A percentile compares a stretch with the other conserved stretches of the same genome.
These are phyloP conservation scores for Dioctria rufipes DNA, from an alignment of 2,888 invertebrate genomes.

Conservation along the genomic window DNA sequence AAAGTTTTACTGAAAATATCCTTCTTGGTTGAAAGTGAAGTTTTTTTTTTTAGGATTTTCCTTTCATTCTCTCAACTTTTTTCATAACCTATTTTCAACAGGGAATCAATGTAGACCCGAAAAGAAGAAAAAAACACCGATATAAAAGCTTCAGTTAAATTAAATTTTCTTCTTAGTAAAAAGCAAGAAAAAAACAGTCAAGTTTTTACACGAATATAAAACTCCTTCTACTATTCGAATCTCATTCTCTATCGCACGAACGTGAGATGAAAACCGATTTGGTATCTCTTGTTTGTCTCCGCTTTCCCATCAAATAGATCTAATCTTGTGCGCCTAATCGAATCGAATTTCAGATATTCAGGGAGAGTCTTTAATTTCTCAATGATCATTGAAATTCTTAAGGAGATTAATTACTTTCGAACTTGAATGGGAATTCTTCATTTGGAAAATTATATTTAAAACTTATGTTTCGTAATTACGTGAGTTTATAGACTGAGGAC, in stretches of 20 bases:
- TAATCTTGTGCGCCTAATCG: neutral
- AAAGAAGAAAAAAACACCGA: slow-evolving; percentile 2
- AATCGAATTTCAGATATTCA: neutral
- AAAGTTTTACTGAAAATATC: too few species aligned
- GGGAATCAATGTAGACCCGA: neutral
- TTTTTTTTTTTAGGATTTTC: neutral
- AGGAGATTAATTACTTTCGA: neutral
- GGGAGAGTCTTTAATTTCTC: neutral
- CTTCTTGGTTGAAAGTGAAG: too few species aligned
- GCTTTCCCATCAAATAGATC: neutral
- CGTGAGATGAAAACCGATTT: neutral
- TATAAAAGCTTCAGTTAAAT: slow-evolving; percentile 29
- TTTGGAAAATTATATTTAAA: too few species aligned
- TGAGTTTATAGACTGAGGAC: too few species aligned
- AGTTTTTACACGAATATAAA: neutral
- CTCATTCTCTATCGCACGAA: neutral
- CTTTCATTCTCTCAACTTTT: neutral
- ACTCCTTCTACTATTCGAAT: neutral
- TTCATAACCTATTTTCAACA: too few species aligned
- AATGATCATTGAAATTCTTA: too few species aligned
- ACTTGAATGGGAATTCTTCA: too few species aligned
- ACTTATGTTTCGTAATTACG: too few species aligned
- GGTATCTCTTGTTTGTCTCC: neutral
- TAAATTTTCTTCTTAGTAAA: slow-evolving; percentile 23
- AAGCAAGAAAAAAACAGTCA: neutral